Evolutionary conservation across 2,797 vertebrate genomes (phyloP), one percentile per base, ranked within the genome.

Genomic region (Leptoclinus maculatus): DNA sequence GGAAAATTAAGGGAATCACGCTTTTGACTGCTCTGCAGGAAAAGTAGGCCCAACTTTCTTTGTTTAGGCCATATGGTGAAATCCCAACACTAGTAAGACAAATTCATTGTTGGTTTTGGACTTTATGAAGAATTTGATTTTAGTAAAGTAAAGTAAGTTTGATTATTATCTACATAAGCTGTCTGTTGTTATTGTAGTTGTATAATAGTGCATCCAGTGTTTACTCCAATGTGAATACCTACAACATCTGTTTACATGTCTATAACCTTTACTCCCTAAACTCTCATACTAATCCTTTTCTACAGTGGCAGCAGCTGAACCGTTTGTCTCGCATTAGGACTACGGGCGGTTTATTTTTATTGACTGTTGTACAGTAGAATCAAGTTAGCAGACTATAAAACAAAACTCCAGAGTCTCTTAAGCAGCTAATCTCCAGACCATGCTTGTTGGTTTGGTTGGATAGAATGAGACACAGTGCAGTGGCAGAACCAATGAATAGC

Each of bases 271-370:
- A n/a, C 17, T 34, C 25, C 47, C 5, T 21, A 58, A 41, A 47
- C 41, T 56, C 25, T 8, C 43, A 12, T 64, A 9, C 14, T 56
- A 7, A 53, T 34, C 21, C 7, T 63, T 23, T 41, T n/a, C 36
- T 23, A 58, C 16, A 47, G n/a, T 3, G 11, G 39, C 51, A 54
- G 54, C 65, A 54, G 34, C 41, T 57, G 58, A 39, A 38, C 43
- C 65, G 65, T 77, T 63, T 54, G 63, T 63, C 56, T 9, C 34
- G 62, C 67, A 66, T 71, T 76, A 57, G 38, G 51, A 23, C 34
- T n/a, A 7, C 21, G 56, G 32, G 34, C 2, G 10, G 45, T 27
- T 58, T 67, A 63, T 63, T 68, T 73, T 64, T 74, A 77, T 73
- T 60, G 38, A 66, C 47, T 71, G 54, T 19, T 51, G 49, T 58